Percentiles rank a stretch among this genome's conserved stretches.
These are phyloP conservation scores for Myotis lucifugus DNA, from an alignment of 2,113 vertebrate species.

Conservation along the genomic window DNA sequence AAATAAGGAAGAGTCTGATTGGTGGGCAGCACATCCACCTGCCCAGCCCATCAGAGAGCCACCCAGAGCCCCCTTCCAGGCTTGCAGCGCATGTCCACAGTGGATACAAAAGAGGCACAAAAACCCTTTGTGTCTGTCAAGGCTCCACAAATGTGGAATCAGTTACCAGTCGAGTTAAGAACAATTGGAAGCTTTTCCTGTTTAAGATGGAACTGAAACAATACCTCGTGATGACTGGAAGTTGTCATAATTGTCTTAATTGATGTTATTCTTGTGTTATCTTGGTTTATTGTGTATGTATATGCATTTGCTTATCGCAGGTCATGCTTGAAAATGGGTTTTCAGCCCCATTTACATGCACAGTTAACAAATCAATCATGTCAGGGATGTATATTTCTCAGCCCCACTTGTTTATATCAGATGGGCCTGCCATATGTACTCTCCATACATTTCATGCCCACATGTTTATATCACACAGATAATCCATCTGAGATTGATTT, in stretches of 20 bases:
- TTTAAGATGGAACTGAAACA: conserved; percentile 85
- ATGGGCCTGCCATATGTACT: conserved; percentile 82
- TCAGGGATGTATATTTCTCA: conserved; percentile 70
- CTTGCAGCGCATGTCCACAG: conserved; percentile 72
- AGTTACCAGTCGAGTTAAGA: conserved; percentile 85
- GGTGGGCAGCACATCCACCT: conserved; percentile 65
- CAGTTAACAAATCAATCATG: conserved; percentile 79
- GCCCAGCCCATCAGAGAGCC: conserved; percentile 62
- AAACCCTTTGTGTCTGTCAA: conserved; percentile 78
- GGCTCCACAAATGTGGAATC: conserved; percentile 83
- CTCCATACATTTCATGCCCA: conserved; percentile 81
- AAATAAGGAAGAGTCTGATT: background rate
- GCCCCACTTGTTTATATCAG: conserved; percentile 82
- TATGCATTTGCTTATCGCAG: conserved; percentile 82
- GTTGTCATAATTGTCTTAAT: conserved; percentile 85
- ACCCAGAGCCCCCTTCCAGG: conserved; percentile 66
- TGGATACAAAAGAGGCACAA: conserved; percentile 82
- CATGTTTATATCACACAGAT: conserved; percentile 83
- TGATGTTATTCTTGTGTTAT: conserved; percentile 85
- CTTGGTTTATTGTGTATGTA: conserved; percentile 85
- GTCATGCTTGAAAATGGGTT: conserved; percentile 83
- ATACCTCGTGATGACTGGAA: conserved; percentile 85
- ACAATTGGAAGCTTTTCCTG: conserved; percentile 86
- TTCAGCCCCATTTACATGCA: conserved; percentile 82
- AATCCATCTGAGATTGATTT: conserved; percentile 88